Evolutionary conservation across 92 coral and sea anemone species (phyloP).

Genomic region (Paragorgia papillata): DNA sequence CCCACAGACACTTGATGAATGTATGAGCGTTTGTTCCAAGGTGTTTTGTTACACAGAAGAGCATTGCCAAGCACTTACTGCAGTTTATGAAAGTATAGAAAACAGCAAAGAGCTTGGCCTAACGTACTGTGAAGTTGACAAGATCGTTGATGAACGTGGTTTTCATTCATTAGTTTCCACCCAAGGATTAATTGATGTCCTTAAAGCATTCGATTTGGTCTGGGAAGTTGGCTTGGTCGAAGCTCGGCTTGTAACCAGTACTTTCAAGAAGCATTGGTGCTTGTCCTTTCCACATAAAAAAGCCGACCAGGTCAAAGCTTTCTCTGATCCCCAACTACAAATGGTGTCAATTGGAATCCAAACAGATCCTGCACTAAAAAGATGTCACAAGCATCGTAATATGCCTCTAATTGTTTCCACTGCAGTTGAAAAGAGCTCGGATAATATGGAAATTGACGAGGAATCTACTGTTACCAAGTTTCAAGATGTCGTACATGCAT

Average conservation of each 20-base stretch:
- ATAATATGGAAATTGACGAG: too few species aligned
- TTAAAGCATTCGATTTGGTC: constrained; percentile 17
- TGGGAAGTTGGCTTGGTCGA: constrained; percentile 34
- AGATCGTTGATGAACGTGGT: background rate
- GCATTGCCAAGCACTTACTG: constrained; percentile 15
- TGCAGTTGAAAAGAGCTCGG: background rate
- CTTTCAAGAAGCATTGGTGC: constrained; percentile 18
- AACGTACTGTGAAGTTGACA: background rate
- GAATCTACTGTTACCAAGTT: too few species aligned
- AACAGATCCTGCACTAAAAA: background rate
- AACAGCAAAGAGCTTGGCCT: constrained; percentile 32
- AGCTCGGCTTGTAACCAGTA: constrained; percentile 8
- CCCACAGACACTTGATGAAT: constrained; percentile 10
- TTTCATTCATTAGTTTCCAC: background rate
- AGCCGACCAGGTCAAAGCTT: background rate
- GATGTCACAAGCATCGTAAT: background rate
- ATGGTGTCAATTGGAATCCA: background rate
- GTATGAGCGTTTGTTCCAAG: constrained; percentile 9
- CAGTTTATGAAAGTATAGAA: constrained; percentile 28
- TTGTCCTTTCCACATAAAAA: background rate
- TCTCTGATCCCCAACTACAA: background rate
- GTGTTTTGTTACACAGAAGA: constrained; percentile 6
- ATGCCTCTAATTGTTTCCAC: background rate
- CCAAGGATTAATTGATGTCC: constrained; percentile 20
- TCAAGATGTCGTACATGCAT: too few species aligned